These are phyloP conservation scores for Nasua narica DNA, from an alignment of 2,797 vertebrate species.

Conservation along the genomic window DNA sequence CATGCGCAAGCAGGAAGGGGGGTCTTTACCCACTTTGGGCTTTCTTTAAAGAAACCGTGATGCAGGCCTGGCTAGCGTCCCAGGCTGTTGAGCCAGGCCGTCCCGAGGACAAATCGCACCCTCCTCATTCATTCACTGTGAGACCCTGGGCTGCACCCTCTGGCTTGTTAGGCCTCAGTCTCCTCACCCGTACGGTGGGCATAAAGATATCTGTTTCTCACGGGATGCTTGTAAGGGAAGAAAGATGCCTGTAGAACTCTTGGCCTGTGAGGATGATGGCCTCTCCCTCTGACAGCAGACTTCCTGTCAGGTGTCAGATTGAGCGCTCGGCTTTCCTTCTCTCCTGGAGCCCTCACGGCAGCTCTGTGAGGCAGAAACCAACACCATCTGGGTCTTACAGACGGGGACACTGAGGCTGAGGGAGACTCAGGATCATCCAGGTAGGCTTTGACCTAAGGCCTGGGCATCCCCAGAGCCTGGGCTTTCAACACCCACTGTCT, in stretches of 20 bases:
- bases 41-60: not conserved
- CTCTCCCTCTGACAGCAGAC: not conserved
- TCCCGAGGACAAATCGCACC: not conserved
- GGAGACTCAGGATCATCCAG: too few relatives aligned
- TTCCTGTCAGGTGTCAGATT: accelerated
- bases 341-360: not conserved
- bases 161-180: not conserved
- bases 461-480: not conserved
- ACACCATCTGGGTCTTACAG: not conserved
- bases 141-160: not conserved
- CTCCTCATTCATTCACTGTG: accelerated
- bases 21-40: not conserved
- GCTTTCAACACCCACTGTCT: not conserved
- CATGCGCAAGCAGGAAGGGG: not conserved
- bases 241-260: not conserved
- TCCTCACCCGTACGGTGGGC: not conserved
- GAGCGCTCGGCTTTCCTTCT: not conserved
- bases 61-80: not conserved
- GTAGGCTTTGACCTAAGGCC: not conserved
- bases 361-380: not conserved
- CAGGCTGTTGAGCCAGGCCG: not conserved
- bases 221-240: not conserved
- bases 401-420: not conserved
- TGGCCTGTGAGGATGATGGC: accelerated
- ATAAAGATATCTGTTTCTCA: not conserved